phyloP scores from a whole-genome alignment of 2,888 invertebrate genomes.

The Sinopyrophorus schimmeli region DNA sequence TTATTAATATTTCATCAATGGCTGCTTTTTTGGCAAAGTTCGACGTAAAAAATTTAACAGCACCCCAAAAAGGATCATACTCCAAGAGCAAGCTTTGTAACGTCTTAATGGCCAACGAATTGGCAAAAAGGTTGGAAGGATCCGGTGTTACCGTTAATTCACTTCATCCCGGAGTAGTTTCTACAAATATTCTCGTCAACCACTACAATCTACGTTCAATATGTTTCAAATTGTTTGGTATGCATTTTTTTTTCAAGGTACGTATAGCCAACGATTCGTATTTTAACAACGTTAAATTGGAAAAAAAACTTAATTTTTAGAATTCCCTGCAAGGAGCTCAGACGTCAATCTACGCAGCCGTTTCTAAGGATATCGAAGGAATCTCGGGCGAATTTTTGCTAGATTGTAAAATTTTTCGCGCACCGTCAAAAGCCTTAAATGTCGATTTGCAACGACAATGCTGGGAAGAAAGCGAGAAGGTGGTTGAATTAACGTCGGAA shows the following conservation, averaged over 20 bases:
- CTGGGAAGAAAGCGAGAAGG: conserved; percentile 80
- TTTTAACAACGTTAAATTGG: too few species aligned
- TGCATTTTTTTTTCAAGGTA: too few species aligned
- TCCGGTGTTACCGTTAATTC: conserved; percentile 49
- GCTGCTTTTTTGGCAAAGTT: conserved; percentile 43
- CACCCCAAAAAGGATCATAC: conserved; percentile 38
- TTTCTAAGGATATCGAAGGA: conserved; percentile 71
- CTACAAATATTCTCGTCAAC: conserved; percentile 44
- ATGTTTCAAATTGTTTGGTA: too few species aligned
- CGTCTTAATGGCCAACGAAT: conserved; percentile 48
- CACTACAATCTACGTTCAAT: too few species aligned
- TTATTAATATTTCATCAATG: conserved; percentile 49
- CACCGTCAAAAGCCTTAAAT: conserved; percentile 24
- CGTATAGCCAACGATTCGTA: too few species aligned
- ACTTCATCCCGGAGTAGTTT: conserved; percentile 51
- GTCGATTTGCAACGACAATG: conserved; percentile 67
- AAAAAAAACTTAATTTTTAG: too few species aligned
- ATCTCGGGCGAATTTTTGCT: conserved; percentile 77
- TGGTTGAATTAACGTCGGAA: conserved; percentile 68
- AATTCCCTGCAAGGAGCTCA: conserved; percentile 87
- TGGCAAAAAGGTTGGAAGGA: conserved; percentile 46
- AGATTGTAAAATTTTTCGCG: conserved; percentile 64
- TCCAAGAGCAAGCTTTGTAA: conserved; percentile 51
- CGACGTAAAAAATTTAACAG: conserved; percentile 36
- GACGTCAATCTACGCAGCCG: conserved; percentile 75